Percentiles rank a stretch among this genome's conserved stretches.
These are phyloP conservation scores for Pristiophorus japonicus DNA, from an alignment of 2,113 vertebrate genomes.

Conservation along the genomic window DNA sequence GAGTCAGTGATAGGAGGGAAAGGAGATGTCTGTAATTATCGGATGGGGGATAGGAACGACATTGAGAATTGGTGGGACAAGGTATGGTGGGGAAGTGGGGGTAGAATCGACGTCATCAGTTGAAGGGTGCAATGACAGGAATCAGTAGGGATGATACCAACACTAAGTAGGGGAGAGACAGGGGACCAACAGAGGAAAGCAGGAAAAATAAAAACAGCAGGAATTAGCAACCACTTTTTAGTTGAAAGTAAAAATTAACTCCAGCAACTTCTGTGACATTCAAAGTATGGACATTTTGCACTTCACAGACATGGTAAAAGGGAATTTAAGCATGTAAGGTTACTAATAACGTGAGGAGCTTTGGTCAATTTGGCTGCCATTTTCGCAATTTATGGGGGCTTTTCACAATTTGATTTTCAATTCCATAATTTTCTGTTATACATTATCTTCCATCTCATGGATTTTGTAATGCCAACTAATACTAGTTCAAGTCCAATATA, in stretches of 20 bases:
- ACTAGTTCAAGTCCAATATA: not conserved
- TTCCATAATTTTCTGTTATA: not conserved
- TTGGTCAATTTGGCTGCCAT: not conserved
- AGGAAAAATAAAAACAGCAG: not conserved
- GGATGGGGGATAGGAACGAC: not conserved
- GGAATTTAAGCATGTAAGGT: not conserved
- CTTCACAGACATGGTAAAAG: conserved; percentile 2
- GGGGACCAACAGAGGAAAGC: not conserved
- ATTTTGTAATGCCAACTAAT: not conserved
- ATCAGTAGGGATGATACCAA: no score
- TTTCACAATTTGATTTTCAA: not conserved
- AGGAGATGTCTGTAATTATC: not conserved
- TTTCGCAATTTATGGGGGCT: not conserved
- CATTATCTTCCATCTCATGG: not conserved
- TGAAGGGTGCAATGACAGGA: not conserved
- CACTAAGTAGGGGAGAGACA: not conserved
- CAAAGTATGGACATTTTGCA: not conserved
- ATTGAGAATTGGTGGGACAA: not conserved
- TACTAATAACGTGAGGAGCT: not conserved
- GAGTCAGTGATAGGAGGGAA: not conserved
- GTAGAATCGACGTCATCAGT: not conserved
- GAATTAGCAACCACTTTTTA: not conserved
- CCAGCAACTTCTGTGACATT: not conserved
- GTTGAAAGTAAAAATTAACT: not conserved
- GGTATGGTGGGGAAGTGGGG: not conserved